Percentiles rank a stretch among this genome's conserved stretches.
Conservation (phyloP, 2,888 invertebrate species). For the Aricia artaxerxes region DNA sequence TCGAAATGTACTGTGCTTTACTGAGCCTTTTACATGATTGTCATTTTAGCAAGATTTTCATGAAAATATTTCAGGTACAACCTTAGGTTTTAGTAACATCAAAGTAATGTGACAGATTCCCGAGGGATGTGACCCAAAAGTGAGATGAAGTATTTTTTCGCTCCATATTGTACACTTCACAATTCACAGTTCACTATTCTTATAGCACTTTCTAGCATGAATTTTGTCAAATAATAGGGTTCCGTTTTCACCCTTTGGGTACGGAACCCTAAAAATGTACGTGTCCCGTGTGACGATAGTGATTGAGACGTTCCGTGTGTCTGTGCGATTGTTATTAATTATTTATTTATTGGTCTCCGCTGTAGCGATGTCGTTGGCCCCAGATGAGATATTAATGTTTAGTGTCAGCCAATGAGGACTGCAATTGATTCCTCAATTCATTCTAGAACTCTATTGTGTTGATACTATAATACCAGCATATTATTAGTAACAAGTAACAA, state of each 20-base stretch:
- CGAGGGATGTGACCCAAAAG: not conserved
- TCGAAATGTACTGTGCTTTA: no score
- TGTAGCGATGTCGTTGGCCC: not conserved
- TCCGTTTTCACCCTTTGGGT: no score
- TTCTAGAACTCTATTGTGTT: not conserved
- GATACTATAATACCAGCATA: not conserved
- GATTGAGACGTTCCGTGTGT: slow-evolving; percentile 54
- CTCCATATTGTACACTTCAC: no score
- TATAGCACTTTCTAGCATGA: no score
- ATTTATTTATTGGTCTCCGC: slow-evolving; percentile 59
- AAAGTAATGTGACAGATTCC: not conserved
- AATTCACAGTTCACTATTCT: no score
- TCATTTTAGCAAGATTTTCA: not conserved
- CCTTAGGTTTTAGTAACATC: not conserved
- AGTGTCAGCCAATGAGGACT: not conserved
- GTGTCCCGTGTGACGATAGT: slow-evolving; percentile 29
- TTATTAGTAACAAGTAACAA: no score
- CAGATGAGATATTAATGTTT: not conserved
- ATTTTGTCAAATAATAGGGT: no score
- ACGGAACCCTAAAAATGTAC: not conserved
- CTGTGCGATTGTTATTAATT: slow-evolving; percentile 65
- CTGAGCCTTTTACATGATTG: not conserved
- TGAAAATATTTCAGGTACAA: not conserved
- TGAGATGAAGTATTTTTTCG: not conserved
- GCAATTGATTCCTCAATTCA: not conserved